Conservation (phyloP, 2,797 vertebrate genomes). For the Peromyscus attwateri region DNA sequence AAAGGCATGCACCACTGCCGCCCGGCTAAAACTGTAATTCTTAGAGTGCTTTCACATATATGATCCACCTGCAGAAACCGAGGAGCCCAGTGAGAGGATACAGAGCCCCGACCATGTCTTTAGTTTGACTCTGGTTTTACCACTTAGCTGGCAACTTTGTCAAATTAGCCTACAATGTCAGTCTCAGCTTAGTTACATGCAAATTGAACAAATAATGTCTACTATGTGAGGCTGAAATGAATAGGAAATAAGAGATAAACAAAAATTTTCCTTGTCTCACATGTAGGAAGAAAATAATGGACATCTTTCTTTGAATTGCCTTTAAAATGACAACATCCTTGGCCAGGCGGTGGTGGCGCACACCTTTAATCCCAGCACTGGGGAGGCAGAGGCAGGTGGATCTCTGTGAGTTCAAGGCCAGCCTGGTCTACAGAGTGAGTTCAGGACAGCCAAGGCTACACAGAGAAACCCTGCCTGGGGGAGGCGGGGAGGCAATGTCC, state of each 20-base stretch:
- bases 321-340: conserved; percentile 21
- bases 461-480: not conserved
- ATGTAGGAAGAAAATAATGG: not conserved
- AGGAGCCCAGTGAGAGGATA: not conserved
- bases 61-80: not conserved
- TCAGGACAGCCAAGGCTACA: not conserved
- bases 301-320: not conserved
- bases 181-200: not conserved
- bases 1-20: no score
- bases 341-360: not conserved
- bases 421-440: not conserved
- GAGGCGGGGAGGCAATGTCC: not conserved
- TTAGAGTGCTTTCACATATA: conserved; percentile 11
- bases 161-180: not conserved
- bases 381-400: not conserved
- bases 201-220: not conserved
- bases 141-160: conserved; percentile 15
- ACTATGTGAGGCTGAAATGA: not conserved
- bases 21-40: not conserved
- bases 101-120: not conserved
- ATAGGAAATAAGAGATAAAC: not conserved
- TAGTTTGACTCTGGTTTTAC: conserved; percentile 9
- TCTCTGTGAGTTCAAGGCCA: not conserved
- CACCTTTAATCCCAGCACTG: not conserved
- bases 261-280: not conserved